Evolutionary conservation across 2,888 invertebrate species (phyloP).

Genomic region (Galerucella nymphaeae): DNA sequence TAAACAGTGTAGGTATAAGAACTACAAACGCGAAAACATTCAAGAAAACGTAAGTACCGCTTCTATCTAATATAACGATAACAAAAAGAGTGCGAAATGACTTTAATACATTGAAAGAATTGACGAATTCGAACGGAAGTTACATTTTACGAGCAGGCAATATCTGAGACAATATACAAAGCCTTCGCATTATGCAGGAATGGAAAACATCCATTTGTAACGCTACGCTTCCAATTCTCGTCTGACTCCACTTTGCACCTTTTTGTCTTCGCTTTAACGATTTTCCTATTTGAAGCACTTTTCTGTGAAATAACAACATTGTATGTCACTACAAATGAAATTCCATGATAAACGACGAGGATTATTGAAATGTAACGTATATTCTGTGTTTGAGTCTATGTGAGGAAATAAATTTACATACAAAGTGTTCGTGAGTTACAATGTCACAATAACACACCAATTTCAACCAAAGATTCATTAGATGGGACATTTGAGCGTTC

Average conservation of each 20-base stretch:
- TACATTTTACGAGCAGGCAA: slow-evolving; percentile 32
- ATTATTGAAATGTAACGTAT: background rate
- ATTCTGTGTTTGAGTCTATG: background rate
- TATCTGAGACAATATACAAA: slow-evolving; percentile 35
- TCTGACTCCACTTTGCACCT: slow-evolving; percentile 27
- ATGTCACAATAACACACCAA: too few relatives aligned
- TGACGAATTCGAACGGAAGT: slow-evolving; percentile 34
- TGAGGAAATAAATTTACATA: too few relatives aligned
- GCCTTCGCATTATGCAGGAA: slow-evolving; percentile 34
- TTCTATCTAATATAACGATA: slow-evolving; percentile 16
- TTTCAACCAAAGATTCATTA: too few relatives aligned
- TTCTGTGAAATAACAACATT: slow-evolving; percentile 21
- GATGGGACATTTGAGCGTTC: too few relatives aligned
- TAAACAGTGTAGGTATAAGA: background rate
- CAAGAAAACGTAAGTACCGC: slow-evolving; percentile 10
- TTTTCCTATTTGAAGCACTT: slow-evolving; percentile 15
- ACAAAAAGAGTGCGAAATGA: slow-evolving; percentile 24
- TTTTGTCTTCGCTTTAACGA: slow-evolving; percentile 24
- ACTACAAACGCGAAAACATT: slow-evolving; percentile 5
- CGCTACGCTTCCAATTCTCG: slow-evolving; percentile 24
- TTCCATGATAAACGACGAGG: background rate
- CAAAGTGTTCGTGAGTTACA: too few relatives aligned
- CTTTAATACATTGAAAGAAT: slow-evolving; percentile 33
- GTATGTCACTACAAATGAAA: slow-evolving; percentile 9
- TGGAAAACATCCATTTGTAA: slow-evolving; percentile 32